Percentiles rank a stretch among this genome's conserved stretches.
phyloP scores from a whole-genome alignment of 2,113 vertebrate species.

The Takifugu bimaculatus region DNA sequence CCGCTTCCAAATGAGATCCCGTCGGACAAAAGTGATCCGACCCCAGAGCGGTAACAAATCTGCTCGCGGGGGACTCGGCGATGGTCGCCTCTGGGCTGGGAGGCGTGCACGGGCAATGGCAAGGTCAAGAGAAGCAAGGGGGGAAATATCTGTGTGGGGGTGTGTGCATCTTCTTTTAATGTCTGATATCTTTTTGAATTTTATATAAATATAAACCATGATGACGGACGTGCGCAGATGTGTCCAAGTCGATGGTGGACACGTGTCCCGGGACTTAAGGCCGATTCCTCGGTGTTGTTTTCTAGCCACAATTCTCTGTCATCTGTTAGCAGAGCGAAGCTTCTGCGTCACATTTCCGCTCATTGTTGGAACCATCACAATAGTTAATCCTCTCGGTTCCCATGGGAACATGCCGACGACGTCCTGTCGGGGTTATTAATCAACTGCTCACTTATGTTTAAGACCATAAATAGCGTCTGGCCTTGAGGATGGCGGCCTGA shows the following conservation, averaged over 20 bases:
- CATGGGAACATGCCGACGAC: no score
- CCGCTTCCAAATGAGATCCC: conserved; percentile 66
- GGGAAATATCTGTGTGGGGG: conserved; percentile 17
- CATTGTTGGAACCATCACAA: no score
- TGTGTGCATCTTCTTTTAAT: not conserved
- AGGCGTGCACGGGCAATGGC: conserved; percentile 47
- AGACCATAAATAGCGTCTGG: conserved; percentile 12
- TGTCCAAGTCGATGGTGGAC: no score
- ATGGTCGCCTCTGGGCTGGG: conserved; percentile 54
- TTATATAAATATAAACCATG: not conserved
- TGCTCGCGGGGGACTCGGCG: conserved; percentile 55
- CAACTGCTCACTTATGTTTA: not conserved
- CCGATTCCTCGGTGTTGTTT: no score
- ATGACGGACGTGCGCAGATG: not conserved
- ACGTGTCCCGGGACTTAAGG: no score
- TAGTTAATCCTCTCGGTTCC: no score
- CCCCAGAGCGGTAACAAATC: conserved; percentile 64
- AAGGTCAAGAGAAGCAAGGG: conserved; percentile 45
- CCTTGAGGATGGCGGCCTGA: conserved; percentile 19
- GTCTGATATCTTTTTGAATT: not conserved
- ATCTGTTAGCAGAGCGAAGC: no score
- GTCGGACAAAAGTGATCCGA: conserved; percentile 62
- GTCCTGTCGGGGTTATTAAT: no score
- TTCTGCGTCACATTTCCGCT: no score
- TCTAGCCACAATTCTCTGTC: no score